A percentile compares a stretch with the other conserved stretches of the same genome.
Evolutionary conservation across 2,888 invertebrate genomes (phyloP).

Genomic region (Kryphioiulus occultus): DNA sequence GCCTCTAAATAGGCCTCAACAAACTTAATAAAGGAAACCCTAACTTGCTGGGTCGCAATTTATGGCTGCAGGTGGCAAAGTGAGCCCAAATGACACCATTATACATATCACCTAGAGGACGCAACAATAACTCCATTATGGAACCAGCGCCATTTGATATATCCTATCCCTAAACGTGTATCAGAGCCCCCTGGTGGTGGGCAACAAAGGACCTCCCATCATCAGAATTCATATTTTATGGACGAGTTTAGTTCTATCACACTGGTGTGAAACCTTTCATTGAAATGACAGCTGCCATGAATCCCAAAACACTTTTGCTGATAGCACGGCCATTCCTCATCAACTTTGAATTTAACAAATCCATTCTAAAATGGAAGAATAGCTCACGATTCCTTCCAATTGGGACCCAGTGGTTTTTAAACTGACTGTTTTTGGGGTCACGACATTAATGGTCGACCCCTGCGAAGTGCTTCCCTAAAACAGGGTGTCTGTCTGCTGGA

Average conservation of each 20-base stretch:
- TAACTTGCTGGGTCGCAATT: constrained; percentile 36
- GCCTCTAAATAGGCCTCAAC: constrained; percentile 20
- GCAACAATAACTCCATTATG: constrained; percentile 40
- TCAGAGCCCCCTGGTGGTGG: background rate
- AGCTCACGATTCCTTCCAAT: too few relatives aligned
- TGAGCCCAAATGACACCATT: constrained; percentile 36
- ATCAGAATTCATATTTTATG: background rate
- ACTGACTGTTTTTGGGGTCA: too few relatives aligned
- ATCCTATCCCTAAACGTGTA: background rate
- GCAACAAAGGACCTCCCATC: background rate
- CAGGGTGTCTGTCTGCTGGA: too few relatives aligned
- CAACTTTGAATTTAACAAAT: too few relatives aligned
- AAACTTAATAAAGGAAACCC: constrained; percentile 39
- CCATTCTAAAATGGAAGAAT: too few relatives aligned
- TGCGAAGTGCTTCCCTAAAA: too few relatives aligned
- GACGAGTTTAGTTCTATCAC: background rate
- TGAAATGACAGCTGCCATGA: background rate
- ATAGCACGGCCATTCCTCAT: too few relatives aligned
- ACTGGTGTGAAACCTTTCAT: background rate
- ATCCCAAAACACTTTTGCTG: background rate
- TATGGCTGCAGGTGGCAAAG: constrained; percentile 39
- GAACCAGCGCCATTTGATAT: constrained; percentile 3
- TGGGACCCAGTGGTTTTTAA: too few relatives aligned
- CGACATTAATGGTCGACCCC: too few relatives aligned
- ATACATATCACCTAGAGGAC: constrained; percentile 26